Base-by-base conservation (phyloP, 2,888 invertebrate genomes). In the Parapristionchus giblindavisi region DNA sequence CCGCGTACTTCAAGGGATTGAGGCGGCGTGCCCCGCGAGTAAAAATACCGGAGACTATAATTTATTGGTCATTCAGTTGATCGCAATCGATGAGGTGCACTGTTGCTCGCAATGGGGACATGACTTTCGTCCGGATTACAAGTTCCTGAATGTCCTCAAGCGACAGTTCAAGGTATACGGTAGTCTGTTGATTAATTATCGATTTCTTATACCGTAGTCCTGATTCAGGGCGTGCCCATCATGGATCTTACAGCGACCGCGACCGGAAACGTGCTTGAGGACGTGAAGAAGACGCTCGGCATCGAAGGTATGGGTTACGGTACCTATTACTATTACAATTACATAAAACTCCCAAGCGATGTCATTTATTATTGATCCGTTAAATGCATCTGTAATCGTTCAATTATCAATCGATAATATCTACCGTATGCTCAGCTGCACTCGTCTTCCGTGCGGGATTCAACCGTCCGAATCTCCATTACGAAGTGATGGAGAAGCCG, bases 21-120 rank as follows among this genome's bases (percentile, higher is more conserved):
- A n/a, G n/a, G n/a, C n/a, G n/a, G n/a, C n/a, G n/a, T n/a, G n/a
- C n/a, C n/a, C n/a, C n/a, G n/a, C n/a, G n/a, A n/a, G n/a, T n/a
- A n/a, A n/a, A n/a, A n/a, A n/a, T n/a, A n/a, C n/a, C n/a, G n/a
- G n/a, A n/a, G n/a, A n/a, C n/a, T n/a, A n/a, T n/a, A 34, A 63
- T 63, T 36, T 40, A 43, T 63, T 29, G 21, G 24, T 43, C 17
- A 74, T 79, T 51, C 73, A 81, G 80, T 90, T 94, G 83, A 92
- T 96, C 83, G 95, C 94, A 0, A 94, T 96, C 81, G 99, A 99
- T 90, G 95, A 96, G 90, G 90, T 95, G 0, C 96, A 96, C 88
- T 96, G 96, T 86, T 94, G 94, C 87, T 94, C 94, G 11, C 93
- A 94, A 85, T 95, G 95, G 95, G 96, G 96, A 0, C 95, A 96